These are phyloP conservation scores for Hemithea aestivaria DNA, from an alignment of 2,888 invertebrate species.

Conservation along the genomic window DNA sequence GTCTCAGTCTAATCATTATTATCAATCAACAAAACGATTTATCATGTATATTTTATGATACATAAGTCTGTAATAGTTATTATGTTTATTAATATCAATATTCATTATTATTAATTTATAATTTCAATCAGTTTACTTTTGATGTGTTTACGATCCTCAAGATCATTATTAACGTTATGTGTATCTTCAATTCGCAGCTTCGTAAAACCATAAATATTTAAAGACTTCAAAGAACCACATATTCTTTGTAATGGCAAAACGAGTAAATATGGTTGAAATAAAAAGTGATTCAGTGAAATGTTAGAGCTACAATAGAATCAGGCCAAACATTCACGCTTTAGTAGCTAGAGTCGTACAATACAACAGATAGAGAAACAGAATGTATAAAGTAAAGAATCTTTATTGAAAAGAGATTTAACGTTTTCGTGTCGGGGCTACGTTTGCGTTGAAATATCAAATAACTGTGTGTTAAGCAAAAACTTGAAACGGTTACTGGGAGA, in stretches of 20 bases:
- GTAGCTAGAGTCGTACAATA: slow-evolving; percentile 9
- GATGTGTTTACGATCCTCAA: too few species aligned
- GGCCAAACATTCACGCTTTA: slow-evolving; percentile 15
- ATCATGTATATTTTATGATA: too few species aligned
- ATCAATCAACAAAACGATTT: too few species aligned
- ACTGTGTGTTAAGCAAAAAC: slow-evolving; percentile 15
- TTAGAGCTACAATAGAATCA: slow-evolving; percentile 18
- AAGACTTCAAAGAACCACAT: slow-evolving; percentile 19
- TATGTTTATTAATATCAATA: too few species aligned
- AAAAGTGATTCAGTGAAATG: slow-evolving; percentile 20
- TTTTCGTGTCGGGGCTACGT: slow-evolving; percentile 6
- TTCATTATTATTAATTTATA: too few species aligned
- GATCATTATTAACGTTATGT: slow-evolving; percentile 13
- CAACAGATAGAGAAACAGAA: slow-evolving; percentile 7
- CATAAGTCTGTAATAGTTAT: too few species aligned
- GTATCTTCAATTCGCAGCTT: slow-evolving; percentile 14
- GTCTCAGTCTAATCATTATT: too few species aligned
- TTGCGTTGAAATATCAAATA: slow-evolving; percentile 5
- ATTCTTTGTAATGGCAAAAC: slow-evolving; percentile 17
- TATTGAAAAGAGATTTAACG: slow-evolving; percentile 2
- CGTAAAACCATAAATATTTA: slow-evolving; percentile 19
- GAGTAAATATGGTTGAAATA: slow-evolving; percentile 17
- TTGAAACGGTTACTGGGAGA: slow-evolving; percentile 25
- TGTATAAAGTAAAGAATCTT: slow-evolving; percentile 4
- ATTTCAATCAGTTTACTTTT: too few species aligned